A percentile compares a stretch with the other conserved stretches of the same genome.
Conservation (phyloP, 2,113 vertebrate species). For the Struthio camelus region DNA sequence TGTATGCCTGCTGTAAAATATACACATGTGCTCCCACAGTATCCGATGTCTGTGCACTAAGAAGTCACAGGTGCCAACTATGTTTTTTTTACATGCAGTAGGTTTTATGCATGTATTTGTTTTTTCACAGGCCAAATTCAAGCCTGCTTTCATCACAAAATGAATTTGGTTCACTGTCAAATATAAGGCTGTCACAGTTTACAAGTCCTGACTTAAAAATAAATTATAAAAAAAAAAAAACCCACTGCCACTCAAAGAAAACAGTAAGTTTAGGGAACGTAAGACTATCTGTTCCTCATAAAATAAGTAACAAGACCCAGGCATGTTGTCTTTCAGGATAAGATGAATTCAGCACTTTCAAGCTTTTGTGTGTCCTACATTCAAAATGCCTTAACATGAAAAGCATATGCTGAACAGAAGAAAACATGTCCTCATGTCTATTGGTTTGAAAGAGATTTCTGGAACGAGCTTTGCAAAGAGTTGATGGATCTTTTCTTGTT, state of each 20-base stretch:
- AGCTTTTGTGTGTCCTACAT: slow-evolving; percentile 8
- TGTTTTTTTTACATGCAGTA: neutral
- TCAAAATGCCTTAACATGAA: slow-evolving; percentile 12
- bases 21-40: neutral
- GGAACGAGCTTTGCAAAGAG: neutral
- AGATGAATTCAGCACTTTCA: slow-evolving; percentile 11
- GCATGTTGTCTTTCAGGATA: neutral
- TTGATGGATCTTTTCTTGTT: neutral
- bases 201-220: neutral
- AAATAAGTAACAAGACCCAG: neutral
- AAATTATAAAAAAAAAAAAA: neutral
- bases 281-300: neutral
- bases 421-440: neutral
- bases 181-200: neutral
- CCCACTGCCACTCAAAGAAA: neutral
- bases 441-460: neutral
- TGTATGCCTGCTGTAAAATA: neutral
- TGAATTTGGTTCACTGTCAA: neutral
- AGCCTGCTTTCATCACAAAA: neutral
- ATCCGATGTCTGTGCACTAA: neutral
- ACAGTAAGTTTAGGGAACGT: neutral
- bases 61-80: neutral
- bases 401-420: slow-evolving; percentile 23
- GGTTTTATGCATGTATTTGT: neutral
- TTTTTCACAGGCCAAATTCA: neutral